Conservation (phyloP, 1,140 invertebrate genomes). For the Drosophila rufa region DNA sequence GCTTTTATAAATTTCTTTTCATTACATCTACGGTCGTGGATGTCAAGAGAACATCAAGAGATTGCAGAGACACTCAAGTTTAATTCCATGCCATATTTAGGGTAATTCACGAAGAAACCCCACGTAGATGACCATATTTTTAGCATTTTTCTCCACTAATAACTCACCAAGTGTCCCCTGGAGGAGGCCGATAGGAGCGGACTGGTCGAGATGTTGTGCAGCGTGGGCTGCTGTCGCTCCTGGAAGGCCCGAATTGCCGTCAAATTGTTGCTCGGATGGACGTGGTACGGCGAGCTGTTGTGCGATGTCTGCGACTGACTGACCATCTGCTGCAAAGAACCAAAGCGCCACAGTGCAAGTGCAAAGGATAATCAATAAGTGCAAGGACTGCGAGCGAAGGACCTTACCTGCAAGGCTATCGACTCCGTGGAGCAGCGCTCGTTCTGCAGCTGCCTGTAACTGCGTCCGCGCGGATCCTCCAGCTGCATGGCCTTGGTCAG, state of each 20-base stretch:
- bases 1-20: neutral
- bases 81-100: neutral
- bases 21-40: too few relatives aligned
- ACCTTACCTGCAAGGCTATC: slow-evolving; percentile 87
- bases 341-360: slow-evolving; percentile 9
- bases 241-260: slow-evolving; percentile 83
- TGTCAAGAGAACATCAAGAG: neutral
- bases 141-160: neutral
- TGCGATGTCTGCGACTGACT: slow-evolving; percentile 53
- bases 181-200: slow-evolving; percentile 77
- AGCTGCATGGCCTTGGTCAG: slow-evolving; percentile 89
- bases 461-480: slow-evolving; percentile 87
- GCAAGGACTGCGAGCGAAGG: slow-evolving; percentile 6
- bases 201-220: slow-evolving; percentile 83
- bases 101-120: neutral
- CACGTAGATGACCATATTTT: neutral
- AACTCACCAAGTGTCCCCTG: slow-evolving; percentile 71
- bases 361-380: slow-evolving; percentile 45
- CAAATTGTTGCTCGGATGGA: slow-evolving; percentile 82
- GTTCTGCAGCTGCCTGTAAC: slow-evolving; percentile 87
- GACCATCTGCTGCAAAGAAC: slow-evolving; percentile 58
- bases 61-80: neutral
- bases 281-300: slow-evolving; percentile 84
- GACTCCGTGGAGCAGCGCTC: slow-evolving; percentile 86
- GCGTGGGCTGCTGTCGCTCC: slow-evolving; percentile 64